phyloP scores from a whole-genome alignment of 2,888 invertebrate genomes.

The Octonoba sinensis region DNA sequence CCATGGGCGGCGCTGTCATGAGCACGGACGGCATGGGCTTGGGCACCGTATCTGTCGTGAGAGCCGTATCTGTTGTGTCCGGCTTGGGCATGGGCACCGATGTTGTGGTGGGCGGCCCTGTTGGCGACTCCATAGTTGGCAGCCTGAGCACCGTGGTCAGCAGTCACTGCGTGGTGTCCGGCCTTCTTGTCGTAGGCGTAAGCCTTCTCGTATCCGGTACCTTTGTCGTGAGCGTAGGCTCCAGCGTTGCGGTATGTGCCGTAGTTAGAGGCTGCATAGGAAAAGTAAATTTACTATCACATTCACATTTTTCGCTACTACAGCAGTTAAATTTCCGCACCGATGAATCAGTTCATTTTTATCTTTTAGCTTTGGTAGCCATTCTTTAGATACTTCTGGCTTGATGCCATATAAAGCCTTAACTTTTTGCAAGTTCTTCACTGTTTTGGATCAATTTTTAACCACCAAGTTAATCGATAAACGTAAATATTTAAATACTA shows the following conservation, averaged over 20 bases:
- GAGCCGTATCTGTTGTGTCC: conserved; percentile 38
- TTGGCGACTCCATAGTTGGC: conserved; percentile 39
- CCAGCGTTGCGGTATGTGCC: conserved; percentile 51
- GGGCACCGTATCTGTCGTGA: conserved; percentile 53
- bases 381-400: too few relatives aligned
- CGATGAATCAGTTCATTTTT: too few relatives aligned
- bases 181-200: conserved; percentile 61
- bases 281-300: background rate
- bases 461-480: too few relatives aligned
- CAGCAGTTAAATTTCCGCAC: too few relatives aligned
- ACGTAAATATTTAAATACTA: too few relatives aligned
- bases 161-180: conserved; percentile 42
- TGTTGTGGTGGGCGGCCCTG: conserved; percentile 51
- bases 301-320: too few relatives aligned
- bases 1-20: conserved; percentile 45
- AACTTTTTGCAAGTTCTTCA: too few relatives aligned
- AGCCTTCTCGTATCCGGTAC: conserved; percentile 60
- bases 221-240: conserved; percentile 60
- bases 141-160: conserved; percentile 46
- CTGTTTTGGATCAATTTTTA: too few relatives aligned
- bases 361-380: too few relatives aligned
- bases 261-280: conserved; percentile 27
- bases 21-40: conserved; percentile 36
- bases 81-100: conserved; percentile 40
- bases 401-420: too few relatives aligned